Conservation (phyloP, 1,140 invertebrate genomes). For the Drosophila mojavensis region DNA sequence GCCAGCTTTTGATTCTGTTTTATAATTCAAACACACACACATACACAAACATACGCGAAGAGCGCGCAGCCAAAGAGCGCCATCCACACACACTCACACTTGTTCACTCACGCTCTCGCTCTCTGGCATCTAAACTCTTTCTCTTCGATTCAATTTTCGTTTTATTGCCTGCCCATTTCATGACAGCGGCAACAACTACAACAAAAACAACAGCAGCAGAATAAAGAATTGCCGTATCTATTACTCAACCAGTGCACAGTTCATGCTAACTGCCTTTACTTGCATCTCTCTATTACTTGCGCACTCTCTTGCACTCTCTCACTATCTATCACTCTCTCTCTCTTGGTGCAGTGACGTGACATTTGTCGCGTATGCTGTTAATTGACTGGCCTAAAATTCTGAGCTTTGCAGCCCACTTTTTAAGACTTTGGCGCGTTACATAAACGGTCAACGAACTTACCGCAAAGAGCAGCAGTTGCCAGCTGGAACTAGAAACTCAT, state of each 20-base stretch:
- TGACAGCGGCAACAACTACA: conserved; percentile 30
- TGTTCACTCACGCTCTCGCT: background rate
- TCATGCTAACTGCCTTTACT: conserved; percentile 34
- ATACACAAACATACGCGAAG: background rate
- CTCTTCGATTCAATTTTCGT: conserved; percentile 42
- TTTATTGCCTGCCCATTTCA: conserved; percentile 43
- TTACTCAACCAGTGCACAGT: conserved; percentile 36
- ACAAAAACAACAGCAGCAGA: background rate
- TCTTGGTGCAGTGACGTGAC: conserved; percentile 46
- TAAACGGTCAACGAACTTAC: conserved; percentile 52
- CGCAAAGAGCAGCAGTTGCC: conserved; percentile 1
- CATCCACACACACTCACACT: background rate
- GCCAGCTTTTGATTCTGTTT: conserved; percentile 80
- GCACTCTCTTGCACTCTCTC: background rate
- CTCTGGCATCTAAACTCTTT: background rate
- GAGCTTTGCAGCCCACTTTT: conserved; percentile 40
- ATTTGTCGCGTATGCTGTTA: conserved; percentile 50
- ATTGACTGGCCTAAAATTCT: conserved; percentile 50
- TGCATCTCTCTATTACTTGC: conserved; percentile 14
- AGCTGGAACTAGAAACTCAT: background rate
- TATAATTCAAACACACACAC: conserved; percentile 64
- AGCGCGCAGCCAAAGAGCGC: conserved; percentile 27
- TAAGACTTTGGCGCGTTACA: conserved; percentile 46
- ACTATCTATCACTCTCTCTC: background rate
- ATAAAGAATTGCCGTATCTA: conserved; percentile 43